Evolutionary conservation across 2,113 vertebrate species (phyloP).

Genomic region (Cyanoliseus patagonus): DNA sequence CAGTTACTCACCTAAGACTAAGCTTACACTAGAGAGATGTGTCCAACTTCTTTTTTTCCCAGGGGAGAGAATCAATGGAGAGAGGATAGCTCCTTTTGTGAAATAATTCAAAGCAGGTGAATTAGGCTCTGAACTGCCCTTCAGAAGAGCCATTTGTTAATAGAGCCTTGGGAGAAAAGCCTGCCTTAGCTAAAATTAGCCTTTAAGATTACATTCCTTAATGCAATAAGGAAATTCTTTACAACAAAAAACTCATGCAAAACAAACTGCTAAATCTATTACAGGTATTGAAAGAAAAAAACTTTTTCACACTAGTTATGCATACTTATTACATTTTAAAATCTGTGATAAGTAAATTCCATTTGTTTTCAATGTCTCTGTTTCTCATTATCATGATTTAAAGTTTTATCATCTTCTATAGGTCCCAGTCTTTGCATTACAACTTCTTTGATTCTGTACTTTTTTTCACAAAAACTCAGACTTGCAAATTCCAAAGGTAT

Average conservation of each 20-base stretch:
- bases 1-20: background rate
- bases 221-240: constrained; percentile 11
- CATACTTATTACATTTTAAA: background rate
- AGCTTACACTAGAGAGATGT: background rate
- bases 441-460: background rate
- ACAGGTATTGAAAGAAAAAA: background rate
- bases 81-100: background rate
- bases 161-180: background rate
- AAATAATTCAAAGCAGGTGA: background rate
- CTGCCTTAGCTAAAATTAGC: background rate
- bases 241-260: background rate
- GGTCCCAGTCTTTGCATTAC: background rate
- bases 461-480: background rate
- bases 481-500: background rate
- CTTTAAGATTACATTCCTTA: background rate
- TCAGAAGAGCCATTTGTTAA: constrained; percentile 14
- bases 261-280: background rate
- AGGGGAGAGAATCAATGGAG: background rate
- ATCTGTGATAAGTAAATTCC: background rate
- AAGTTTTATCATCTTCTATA: background rate
- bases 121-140: background rate
- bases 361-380: background rate
- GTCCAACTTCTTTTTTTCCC: background rate
- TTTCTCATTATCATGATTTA: background rate
- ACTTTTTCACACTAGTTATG: background rate